These are phyloP conservation scores for Paratilapia polleni DNA, from an alignment of 2,113 vertebrate species.

Conservation along the genomic window DNA sequence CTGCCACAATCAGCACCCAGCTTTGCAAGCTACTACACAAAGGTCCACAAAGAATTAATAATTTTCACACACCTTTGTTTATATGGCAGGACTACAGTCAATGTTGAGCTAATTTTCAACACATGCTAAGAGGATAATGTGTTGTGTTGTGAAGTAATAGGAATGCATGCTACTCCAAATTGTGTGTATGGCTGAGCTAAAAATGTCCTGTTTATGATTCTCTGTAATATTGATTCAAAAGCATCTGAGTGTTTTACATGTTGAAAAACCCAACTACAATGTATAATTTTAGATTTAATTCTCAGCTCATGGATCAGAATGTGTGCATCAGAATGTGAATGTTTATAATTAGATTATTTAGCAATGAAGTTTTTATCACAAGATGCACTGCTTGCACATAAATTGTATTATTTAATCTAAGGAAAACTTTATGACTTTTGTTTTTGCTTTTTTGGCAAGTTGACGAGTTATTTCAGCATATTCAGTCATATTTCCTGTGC, in stretches of 20 bases:
- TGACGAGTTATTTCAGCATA: neutral
- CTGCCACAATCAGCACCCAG: conserved; percentile 30
- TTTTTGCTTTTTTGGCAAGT: neutral
- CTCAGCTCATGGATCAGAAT: neutral
- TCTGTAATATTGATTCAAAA: neutral
- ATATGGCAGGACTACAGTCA: neutral
- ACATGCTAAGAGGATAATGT: neutral
- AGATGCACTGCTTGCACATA: neutral
- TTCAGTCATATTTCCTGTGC: neutral
- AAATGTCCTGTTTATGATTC: neutral
- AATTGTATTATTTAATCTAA: neutral
- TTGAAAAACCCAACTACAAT: neutral
- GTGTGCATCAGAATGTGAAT: neutral
- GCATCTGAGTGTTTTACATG: no score
- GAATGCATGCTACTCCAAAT: neutral
- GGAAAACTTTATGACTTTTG: neutral
- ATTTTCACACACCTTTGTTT: neutral
- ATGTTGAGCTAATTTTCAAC: neutral
- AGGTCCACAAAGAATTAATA: neutral
- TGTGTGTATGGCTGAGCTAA: neutral
- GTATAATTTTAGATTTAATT: neutral
- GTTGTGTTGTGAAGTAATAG: neutral
- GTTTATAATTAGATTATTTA: neutral
- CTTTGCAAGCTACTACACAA: conserved; percentile 8
- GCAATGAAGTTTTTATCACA: neutral